A percentile compares a stretch with the other conserved stretches of the same genome.
These are phyloP conservation scores for Sitobion miscanthi DNA, from an alignment of 1,140 invertebrate species.

Conservation along the genomic window DNA sequence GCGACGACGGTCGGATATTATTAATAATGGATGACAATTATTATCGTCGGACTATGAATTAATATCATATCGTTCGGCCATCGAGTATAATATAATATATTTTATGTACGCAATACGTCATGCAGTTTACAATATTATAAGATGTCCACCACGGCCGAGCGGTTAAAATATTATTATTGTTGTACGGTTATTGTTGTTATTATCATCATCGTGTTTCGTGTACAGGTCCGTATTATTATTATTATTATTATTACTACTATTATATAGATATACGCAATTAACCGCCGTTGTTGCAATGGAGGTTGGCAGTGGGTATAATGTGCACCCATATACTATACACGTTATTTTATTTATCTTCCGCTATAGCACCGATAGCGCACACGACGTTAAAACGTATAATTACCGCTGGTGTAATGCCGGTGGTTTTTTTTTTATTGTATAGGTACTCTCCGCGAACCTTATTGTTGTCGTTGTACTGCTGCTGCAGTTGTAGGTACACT, in stretches of 20 bases:
- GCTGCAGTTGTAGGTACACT: neutral
- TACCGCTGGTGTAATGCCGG: neutral
- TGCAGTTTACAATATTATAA: neutral
- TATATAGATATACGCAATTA: neutral
- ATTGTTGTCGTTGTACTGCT: neutral
- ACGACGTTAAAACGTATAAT: neutral
- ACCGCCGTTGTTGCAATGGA: neutral
- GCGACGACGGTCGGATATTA: slow-evolving; percentile 29
- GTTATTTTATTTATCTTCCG: neutral
- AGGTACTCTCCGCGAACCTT: neutral
- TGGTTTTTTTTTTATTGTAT: slow-evolving; percentile 11
- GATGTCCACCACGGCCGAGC: neutral
- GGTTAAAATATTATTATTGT: slow-evolving; percentile 30
- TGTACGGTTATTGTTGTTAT: slow-evolving; percentile 4
- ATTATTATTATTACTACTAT: neutral
- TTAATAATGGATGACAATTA: slow-evolving; percentile 1
- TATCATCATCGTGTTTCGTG: neutral
- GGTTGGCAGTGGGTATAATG: neutral
- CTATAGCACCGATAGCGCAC: neutral
- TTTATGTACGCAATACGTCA: neutral
- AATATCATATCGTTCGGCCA: neutral
- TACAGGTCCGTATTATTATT: neutral
- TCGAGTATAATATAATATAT: neutral
- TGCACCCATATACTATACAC: neutral
- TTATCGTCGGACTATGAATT: neutral